Evolutionary conservation across 2,113 vertebrate genomes (phyloP).

Genomic region (Varanus komodoensis): DNA sequence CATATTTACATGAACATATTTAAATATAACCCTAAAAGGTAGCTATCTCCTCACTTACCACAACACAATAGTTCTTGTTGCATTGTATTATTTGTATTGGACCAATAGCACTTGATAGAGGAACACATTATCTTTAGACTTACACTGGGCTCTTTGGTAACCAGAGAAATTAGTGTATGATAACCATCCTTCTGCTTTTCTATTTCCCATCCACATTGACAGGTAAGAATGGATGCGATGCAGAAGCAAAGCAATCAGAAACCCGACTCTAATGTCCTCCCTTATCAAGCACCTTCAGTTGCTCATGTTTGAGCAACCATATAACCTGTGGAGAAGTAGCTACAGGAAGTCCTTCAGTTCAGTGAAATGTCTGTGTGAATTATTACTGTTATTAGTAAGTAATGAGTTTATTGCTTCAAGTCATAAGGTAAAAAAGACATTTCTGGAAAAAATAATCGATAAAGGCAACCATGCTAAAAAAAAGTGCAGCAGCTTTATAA

Average conservation of each 20-base stretch:
- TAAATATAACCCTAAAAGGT: not conserved
- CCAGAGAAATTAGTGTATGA: not conserved
- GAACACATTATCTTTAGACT: not conserved
- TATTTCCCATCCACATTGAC: not conserved
- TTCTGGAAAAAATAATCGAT: not conserved
- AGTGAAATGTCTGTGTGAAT: not conserved
- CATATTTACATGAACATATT: slow-evolving; percentile 4
- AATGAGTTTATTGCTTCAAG: not conserved
- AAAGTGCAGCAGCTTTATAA: not conserved
- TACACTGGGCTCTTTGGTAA: not conserved
- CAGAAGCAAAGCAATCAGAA: not conserved
- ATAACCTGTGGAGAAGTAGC: not conserved
- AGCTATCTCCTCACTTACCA: not conserved
- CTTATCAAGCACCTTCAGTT: not conserved
- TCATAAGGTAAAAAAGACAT: not conserved
- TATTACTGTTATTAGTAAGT: not conserved
- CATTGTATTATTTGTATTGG: not conserved
- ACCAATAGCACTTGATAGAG: not conserved
- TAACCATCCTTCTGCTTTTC: not conserved
- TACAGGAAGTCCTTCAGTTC: not conserved
- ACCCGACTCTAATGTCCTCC: not conserved
- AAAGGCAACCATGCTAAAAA: not conserved
- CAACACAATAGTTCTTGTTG: not conserved
- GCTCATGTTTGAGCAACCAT: not conserved
- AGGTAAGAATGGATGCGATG: not conserved